Conservation (phyloP, 2,888 invertebrate species). For the Clostera curtula region DNA sequence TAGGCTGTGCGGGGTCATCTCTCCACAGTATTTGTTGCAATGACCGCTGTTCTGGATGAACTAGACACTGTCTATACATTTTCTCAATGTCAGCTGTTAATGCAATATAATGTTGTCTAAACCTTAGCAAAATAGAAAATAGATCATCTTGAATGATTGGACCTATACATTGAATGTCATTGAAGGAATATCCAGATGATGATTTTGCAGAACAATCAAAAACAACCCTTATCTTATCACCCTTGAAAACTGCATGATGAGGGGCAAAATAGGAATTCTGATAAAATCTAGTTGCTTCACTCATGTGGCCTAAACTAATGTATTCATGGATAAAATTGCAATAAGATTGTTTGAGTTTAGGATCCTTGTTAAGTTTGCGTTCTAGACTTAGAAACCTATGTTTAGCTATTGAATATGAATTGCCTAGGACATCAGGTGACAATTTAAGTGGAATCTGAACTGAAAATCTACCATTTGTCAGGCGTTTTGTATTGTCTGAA, state of each 20-base stretch:
- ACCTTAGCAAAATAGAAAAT: no score
- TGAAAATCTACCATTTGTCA: background rate
- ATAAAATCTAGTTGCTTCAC: background rate
- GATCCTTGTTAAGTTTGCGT: background rate
- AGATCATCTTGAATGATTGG: conserved; percentile 1
- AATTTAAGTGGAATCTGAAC: background rate
- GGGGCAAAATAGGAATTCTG: background rate
- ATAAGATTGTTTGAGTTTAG: background rate
- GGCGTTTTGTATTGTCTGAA: background rate
- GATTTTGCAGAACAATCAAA: background rate
- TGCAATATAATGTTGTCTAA: conserved; percentile 1
- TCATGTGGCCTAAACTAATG: background rate
- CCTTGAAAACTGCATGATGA: background rate
- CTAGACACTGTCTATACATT: background rate
- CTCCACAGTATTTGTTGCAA: conserved; percentile 3
- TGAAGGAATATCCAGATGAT: background rate
- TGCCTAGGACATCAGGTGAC: background rate
- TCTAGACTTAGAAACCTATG: background rate
- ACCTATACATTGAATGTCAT: background rate
- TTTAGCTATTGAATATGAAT: background rate
- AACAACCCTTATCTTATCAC: background rate
- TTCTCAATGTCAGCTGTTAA: conserved; percentile 1
- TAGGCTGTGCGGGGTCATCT: background rate
- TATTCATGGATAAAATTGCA: background rate
- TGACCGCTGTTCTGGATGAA: background rate